Conservation (phyloP, 2,797 vertebrate genomes). For the Anguilla marmorata region DNA sequence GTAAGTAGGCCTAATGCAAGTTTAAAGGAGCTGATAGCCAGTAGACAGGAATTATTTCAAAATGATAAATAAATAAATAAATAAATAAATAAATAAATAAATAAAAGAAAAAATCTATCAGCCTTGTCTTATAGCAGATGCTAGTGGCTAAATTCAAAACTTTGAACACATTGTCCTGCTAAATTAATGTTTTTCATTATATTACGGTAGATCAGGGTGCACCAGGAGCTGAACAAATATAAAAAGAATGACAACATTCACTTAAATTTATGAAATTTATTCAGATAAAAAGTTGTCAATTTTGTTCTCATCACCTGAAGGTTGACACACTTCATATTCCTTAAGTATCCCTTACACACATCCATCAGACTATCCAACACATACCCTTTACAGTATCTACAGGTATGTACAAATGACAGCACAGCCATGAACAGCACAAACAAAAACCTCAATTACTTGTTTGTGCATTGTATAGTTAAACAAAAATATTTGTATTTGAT, state of each 20-base stretch:
- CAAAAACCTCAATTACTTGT: slow-evolving; percentile 19
- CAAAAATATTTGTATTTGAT: slow-evolving; percentile 6
- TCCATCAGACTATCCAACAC: slow-evolving; percentile 33
- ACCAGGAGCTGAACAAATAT: neutral
- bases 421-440: slow-evolving; percentile 18
- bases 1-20: neutral
- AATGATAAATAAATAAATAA: neutral
- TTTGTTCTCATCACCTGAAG: slow-evolving; percentile 45
- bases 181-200: neutral
- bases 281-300: slow-evolving; percentile 62
- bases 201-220: neutral
- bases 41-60: neutral
- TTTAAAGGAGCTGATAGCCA: neutral
- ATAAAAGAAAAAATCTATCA: neutral
- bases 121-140: neutral
- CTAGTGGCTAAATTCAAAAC: neutral
- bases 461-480: slow-evolving; percentile 36
- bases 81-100: no score
- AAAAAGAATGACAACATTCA: neutral
- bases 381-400: slow-evolving; percentile 49
- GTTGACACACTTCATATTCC: slow-evolving; percentile 48
- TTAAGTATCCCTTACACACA: slow-evolving; percentile 26
- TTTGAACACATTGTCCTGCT: neutral
- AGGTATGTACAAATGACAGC: slow-evolving; percentile 37
- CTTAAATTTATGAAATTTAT: slow-evolving; percentile 71